phyloP scores from a whole-genome alignment of 1,140 invertebrate genomes.

The Conopomorpha cramerella region DNA sequence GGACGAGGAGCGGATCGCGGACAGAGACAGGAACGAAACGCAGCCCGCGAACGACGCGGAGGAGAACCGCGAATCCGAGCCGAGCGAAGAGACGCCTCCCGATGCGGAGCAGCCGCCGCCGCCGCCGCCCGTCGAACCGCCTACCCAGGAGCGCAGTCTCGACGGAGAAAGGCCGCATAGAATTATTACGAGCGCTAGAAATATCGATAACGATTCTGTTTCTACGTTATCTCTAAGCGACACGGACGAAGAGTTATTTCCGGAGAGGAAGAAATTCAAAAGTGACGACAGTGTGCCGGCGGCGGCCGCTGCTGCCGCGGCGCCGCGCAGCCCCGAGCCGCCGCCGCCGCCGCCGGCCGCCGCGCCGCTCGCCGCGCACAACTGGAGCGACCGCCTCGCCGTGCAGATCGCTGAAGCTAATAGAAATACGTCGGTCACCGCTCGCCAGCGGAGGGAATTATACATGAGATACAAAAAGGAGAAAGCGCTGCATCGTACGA shows the following conservation, averaged over 20 bases:
- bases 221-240: constrained; percentile 2
- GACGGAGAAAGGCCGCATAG: no score
- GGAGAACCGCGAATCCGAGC: background rate
- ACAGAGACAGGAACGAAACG: no score
- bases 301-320: background rate
- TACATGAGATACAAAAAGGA: constrained; percentile 37
- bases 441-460: constrained; percentile 34
- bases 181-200: no score
- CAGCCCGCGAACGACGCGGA: background rate
- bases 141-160: background rate
- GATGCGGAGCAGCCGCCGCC: background rate
- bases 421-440: constrained; percentile 44
- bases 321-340: constrained; percentile 5
- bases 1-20: no score
- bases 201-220: background rate
- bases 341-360: constrained; percentile 2
- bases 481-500: constrained; percentile 44
- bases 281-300: background rate
- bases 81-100: background rate
- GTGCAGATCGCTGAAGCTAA: constrained; percentile 51
- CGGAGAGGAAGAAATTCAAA: background rate
- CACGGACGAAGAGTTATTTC: background rate
- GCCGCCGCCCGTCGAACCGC: no score
- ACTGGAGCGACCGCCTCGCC: constrained; percentile 43
- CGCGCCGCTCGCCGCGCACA: constrained; percentile 10